These are phyloP conservation scores for Aradus depressus DNA, from an alignment of 2,888 invertebrate species.

Conservation along the genomic window DNA sequence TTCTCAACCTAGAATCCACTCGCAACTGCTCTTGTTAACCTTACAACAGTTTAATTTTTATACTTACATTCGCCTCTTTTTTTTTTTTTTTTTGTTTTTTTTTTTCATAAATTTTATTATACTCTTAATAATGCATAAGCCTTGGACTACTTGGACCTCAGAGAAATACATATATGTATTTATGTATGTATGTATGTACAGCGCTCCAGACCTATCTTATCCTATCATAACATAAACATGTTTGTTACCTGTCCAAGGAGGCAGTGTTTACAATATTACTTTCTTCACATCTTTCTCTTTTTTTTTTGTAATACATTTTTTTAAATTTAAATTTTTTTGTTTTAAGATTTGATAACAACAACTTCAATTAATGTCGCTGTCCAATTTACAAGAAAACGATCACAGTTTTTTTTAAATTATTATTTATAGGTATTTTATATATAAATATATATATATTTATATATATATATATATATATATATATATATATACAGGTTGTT, in stretches of 20 bases:
- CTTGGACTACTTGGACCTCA: conserved; percentile 28
- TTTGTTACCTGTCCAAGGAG: conserved; percentile 28
- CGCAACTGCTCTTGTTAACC: conserved; percentile 8
- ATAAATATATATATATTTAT: background rate
- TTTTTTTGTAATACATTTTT: conserved; percentile 15
- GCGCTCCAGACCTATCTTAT: conserved; percentile 27
- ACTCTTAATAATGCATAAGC: conserved; percentile 19
- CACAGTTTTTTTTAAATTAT: conserved; percentile 24
- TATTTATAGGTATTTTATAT: conserved; percentile 1
- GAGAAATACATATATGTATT: too few species aligned
- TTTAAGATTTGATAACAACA: conserved; percentile 25
- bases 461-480: background rate
- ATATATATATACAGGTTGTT: too few species aligned
- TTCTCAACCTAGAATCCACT: conserved; percentile 6
- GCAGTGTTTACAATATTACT: conserved; percentile 28
- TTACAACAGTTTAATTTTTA: too few species aligned
- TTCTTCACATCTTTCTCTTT: conserved; percentile 24
- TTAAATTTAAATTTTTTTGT: conserved; percentile 12
- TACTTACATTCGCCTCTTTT: conserved; percentile 17
- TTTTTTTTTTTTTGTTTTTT: conserved; percentile 10
- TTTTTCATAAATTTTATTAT: conserved; percentile 12
- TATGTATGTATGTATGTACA: too few species aligned
- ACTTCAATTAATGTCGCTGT: conserved; percentile 21
- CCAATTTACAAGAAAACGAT: conserved; percentile 27
- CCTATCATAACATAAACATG: too few species aligned